Percentiles rank a stretch among this genome's conserved stretches.
Evolutionary conservation across 2,888 invertebrate genomes (phyloP).

Genomic region (Drosophila histrio): DNA sequence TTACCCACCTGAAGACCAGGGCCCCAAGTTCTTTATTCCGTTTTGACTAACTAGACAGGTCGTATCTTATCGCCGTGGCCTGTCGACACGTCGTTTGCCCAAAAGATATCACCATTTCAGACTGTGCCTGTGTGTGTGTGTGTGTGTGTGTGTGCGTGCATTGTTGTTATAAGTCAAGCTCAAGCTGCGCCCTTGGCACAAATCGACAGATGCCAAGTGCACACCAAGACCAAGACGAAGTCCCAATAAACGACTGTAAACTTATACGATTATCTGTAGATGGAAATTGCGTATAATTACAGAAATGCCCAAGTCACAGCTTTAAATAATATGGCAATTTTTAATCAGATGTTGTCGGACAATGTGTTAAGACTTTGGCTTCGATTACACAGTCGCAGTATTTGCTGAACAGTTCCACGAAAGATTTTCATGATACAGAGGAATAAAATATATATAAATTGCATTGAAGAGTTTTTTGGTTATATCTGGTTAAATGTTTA

Average conservation of each 20-base stretch:
- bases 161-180: constrained; percentile 54
- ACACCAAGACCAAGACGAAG: too few species aligned
- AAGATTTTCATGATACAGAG: too few species aligned
- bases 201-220: constrained; percentile 57
- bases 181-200: constrained; percentile 23
- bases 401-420: too few species aligned
- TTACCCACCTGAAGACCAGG: constrained; percentile 46
- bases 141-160: constrained; percentile 59
- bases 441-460: too few species aligned
- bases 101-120: constrained; percentile 65
- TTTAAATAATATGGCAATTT: constrained; percentile 1
- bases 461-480: too few species aligned
- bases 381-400: too few species aligned
- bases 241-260: constrained; percentile 9
- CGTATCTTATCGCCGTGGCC: constrained; percentile 70
- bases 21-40: constrained; percentile 40
- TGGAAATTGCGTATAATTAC: constrained; percentile 8
- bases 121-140: too few species aligned
- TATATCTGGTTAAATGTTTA: too few species aligned
- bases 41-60: constrained; percentile 68
- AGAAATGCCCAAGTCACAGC: not conserved
- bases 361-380: not conserved
- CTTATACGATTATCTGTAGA: constrained; percentile 13
- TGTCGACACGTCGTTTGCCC: constrained; percentile 78
- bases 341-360: not conserved